Conservation (phyloP, 2,888 invertebrate genomes). For the Andrena chrysosceles region DNA sequence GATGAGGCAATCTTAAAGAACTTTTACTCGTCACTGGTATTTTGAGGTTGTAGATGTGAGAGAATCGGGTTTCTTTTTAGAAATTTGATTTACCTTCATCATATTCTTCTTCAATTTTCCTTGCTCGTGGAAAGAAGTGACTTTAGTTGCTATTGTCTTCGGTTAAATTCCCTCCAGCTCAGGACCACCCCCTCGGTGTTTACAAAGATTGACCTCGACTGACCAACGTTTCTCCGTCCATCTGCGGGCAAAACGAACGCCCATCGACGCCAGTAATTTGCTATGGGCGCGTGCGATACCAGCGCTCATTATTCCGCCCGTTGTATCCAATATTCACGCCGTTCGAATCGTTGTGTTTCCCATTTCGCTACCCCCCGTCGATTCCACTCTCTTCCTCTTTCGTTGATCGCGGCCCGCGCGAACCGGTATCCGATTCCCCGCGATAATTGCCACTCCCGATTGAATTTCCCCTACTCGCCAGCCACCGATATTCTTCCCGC, state of each 20-base stretch:
- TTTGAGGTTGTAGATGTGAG: no score
- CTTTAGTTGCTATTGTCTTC: no score
- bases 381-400: not conserved
- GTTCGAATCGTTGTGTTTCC: slow-evolving; percentile 40
- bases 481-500: slow-evolving; percentile 64
- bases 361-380: slow-evolving; percentile 33
- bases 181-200: slow-evolving; percentile 19
- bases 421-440: slow-evolving; percentile 69
- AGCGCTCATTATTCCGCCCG: slow-evolving; percentile 49
- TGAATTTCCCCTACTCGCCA: slow-evolving; percentile 65
- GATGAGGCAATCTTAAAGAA: not conserved
- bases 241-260: slow-evolving; percentile 4
- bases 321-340: slow-evolving; percentile 52
- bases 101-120: no score
- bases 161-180: not conserved
- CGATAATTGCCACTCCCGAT: slow-evolving; percentile 73
- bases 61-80: no score
- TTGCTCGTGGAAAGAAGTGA: no score
- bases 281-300: slow-evolving; percentile 27
- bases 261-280: slow-evolving; percentile 47
- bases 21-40: no score
- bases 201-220: slow-evolving; percentile 23
- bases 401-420: not conserved
- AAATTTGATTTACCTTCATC: no score
- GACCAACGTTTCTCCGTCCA: slow-evolving; percentile 3